Evolutionary conservation across 1,140 invertebrate species (phyloP).

Genomic region (Leptinotarsa defecta): DNA sequence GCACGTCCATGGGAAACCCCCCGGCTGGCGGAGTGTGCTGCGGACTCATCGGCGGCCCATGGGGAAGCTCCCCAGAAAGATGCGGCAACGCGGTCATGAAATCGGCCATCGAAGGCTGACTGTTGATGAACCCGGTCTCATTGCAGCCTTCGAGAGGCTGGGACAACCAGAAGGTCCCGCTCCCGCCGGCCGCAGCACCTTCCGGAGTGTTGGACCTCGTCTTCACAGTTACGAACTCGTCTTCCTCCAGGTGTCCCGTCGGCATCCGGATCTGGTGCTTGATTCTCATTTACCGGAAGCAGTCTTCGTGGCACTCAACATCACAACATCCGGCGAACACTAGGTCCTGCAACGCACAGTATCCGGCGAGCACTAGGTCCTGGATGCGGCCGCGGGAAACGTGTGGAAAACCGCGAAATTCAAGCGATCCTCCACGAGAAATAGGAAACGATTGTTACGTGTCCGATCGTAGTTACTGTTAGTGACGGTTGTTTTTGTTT

Average conservation of each 20-base stretch:
- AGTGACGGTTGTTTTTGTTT: slow-evolving; percentile 57
- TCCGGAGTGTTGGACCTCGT: slow-evolving; percentile 56
- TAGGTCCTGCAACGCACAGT: not conserved
- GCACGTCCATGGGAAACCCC: slow-evolving; percentile 64
- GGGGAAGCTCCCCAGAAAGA: slow-evolving; percentile 61
- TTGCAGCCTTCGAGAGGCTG: slow-evolving; percentile 52
- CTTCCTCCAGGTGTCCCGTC: slow-evolving; percentile 55
- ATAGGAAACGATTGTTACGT: slow-evolving; percentile 56
- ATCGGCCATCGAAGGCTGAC: slow-evolving; percentile 90
- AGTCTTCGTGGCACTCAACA: slow-evolving; percentile 27
- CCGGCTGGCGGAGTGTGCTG: slow-evolving; percentile 62
- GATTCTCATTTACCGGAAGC: slow-evolving; percentile 46
- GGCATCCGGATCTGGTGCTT: slow-evolving; percentile 54
- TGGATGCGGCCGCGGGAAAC: slow-evolving; percentile 13
- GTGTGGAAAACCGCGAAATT: slow-evolving; percentile 37
- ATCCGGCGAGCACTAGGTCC: slow-evolving; percentile 12
- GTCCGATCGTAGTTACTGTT: slow-evolving; percentile 55
- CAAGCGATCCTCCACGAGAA: slow-evolving; percentile 48
- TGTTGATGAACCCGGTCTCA: slow-evolving; percentile 90
- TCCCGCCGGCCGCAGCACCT: slow-evolving; percentile 45
- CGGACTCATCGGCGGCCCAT: slow-evolving; percentile 60
- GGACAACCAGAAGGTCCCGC: slow-evolving; percentile 56
- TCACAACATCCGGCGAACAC: slow-evolving; percentile 23
- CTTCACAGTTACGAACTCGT: slow-evolving; percentile 56
- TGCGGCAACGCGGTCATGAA: slow-evolving; percentile 84